Evolutionary conservation across 1,140 invertebrate species (phyloP).

Genomic region (Tetramorium parvispinum): DNA sequence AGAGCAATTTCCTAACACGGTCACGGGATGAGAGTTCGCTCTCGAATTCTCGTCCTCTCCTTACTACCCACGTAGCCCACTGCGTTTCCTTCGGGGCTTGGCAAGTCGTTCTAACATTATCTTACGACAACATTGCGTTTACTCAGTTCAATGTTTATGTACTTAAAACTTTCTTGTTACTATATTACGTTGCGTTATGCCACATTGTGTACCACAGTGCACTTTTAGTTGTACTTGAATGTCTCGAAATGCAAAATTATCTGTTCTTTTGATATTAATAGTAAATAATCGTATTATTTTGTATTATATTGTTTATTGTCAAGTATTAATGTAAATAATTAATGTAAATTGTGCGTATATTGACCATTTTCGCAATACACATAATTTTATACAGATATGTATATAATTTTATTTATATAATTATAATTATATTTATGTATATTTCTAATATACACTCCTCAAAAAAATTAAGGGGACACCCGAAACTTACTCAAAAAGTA

Average conservation of each 20-base stretch:
- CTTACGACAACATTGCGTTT: conserved; percentile 18
- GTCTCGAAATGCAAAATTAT: too few species aligned
- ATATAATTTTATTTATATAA: neutral
- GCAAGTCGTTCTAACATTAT: conserved; percentile 13
- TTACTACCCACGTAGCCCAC: neutral
- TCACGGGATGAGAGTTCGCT: conserved; percentile 20
- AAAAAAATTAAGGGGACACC: too few species aligned
- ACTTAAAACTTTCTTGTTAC: conserved; percentile 15
- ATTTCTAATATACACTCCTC: neutral
- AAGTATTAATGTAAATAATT: neutral
- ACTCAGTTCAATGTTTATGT: conserved; percentile 8
- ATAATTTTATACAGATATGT: neutral
- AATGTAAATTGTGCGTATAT: neutral
- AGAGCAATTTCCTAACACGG: conserved; percentile 52
- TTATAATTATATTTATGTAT: neutral
- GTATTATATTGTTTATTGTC: too few species aligned
- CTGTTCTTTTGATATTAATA: too few species aligned
- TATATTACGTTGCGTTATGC: neutral
- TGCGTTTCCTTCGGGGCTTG: conserved; percentile 29
- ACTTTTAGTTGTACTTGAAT: neutral
- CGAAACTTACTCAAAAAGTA: too few species aligned
- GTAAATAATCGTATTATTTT: too few species aligned
- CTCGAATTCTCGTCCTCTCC: conserved; percentile 30
- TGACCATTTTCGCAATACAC: neutral
- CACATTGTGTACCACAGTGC: neutral